Conservation (phyloP, 1,140 invertebrate genomes). For the Aphaenogaster rudis region DNA sequence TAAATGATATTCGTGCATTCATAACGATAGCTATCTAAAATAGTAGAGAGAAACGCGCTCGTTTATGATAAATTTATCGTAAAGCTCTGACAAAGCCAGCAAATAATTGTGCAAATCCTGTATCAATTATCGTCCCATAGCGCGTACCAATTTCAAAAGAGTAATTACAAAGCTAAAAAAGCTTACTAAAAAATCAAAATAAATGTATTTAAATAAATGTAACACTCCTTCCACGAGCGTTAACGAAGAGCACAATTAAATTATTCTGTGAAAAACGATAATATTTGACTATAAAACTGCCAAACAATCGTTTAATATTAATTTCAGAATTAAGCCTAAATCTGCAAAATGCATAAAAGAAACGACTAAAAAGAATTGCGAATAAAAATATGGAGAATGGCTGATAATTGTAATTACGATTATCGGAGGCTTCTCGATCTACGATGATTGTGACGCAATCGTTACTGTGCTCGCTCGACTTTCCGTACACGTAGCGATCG, state of each 20-base stretch:
- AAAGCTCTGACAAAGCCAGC: constrained; percentile 21
- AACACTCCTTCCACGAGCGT: neutral
- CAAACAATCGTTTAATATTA: constrained; percentile 23
- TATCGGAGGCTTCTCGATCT: neutral
- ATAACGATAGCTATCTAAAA: neutral
- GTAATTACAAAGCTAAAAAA: constrained; percentile 31
- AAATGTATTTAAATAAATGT: constrained; percentile 40
- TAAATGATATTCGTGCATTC: constrained; percentile 24
- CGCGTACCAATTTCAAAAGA: constrained; percentile 30
- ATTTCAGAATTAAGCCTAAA: neutral
- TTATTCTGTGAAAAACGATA: constrained; percentile 28
- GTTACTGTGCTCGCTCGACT: constrained; percentile 9
- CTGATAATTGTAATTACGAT: neutral
- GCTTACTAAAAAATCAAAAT: constrained; percentile 40
- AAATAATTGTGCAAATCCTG: constrained; percentile 39
- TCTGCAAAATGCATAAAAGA: neutral
- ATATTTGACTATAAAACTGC: constrained; percentile 10
- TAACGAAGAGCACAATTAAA: constrained; percentile 39
- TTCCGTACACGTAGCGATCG: neutral
- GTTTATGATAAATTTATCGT: constrained; percentile 38
- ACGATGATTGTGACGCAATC: neutral
- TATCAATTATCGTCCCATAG: constrained; percentile 42
- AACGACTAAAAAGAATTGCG: neutral
- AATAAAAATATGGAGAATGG: neutral
- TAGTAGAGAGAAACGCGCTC: constrained; percentile 10